Base-by-base conservation (phyloP, 2,113 vertebrate species). In the Actinemys pallida region DNA sequence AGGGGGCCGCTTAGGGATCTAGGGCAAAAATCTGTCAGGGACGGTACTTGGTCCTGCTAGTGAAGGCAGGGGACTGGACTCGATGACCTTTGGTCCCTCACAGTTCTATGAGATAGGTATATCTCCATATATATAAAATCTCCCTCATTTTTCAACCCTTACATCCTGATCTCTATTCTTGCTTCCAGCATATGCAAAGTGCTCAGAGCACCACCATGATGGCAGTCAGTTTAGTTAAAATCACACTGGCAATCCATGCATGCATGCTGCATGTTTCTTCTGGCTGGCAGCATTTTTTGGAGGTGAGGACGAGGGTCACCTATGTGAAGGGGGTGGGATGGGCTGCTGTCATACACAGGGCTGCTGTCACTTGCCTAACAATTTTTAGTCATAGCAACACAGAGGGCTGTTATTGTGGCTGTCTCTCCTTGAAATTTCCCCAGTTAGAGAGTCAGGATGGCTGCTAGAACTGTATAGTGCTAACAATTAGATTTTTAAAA, bases 121-220 rank as follows among this genome's bases (percentile, higher is more conserved):
- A 50, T 50, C 50, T 50, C 50, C 50, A 14, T 50, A 50, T 50
- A 5, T 14, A 50, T 13, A 49, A 49, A 49, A 50, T n/a, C 22
- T 50, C 49, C 53, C 82, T 72, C 16, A 49, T 1, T 76, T 91
- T 47, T n/a, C 45, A 25, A 9, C 62, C 54, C 1, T 16, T 6
- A 81, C 5, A 2, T 20, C 9, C 9, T 1, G 0, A 29, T 27
- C 81, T 27, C 16, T 52, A 10, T 8, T 4, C n/a, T 54, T 35
- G 82, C 10, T 27, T 62, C 17, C 25, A 87, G 27, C 6, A 39
- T 3, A 2, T 29, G 50, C 0, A 69, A 72, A 72, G 83, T 0
- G 3, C 5, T 11, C 10, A 53, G 72, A 82, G 5, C 5, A 93
- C 10, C 31, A 35, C 24, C 35, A 2, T 2, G 87, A 50, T 2